Base-by-base conservation (phyloP, 2,797 vertebrate species). In the Iguana delicatissima region DNA sequence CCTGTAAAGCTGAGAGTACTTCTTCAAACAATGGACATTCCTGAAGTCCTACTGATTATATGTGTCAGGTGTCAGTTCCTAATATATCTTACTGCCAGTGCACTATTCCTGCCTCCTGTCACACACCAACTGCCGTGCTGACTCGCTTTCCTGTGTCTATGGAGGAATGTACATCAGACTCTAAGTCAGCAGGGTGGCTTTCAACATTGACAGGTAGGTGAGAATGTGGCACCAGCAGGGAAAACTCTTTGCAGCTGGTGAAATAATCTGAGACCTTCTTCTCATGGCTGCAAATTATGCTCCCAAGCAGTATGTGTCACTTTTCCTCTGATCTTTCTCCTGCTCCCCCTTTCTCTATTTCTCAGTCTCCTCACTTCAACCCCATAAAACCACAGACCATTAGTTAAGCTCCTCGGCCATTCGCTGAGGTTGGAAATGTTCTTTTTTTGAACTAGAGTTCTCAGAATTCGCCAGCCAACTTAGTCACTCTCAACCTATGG, bases 161-260 rank as follows among this genome's bases (percentile, higher is more conserved):
- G 88, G 85, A 89, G 81, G 81, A 92, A 89, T 80, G 85, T 73
- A 84, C 73, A 74, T 87, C 85, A 90, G 74, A 52, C 72, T 79
- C 86, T 26, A 86, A 77, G 38, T 50, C 82, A 81, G 77, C 82
- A 55, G 86, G 86, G 59, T 62, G 59, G 89, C 86, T 89, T 89
- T 90, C 89, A 89, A 88, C n/a, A 62, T 82, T 89, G 80, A 86
- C 89, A 92, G 84, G 79, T 79, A 86, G 73, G 79, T 52, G 52
- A 89, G 84, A 80, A 83, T 59, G 22, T 79, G 84, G 79, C 59
- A 85, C 83, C 38, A n/a, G 74, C 84, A 81, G 55, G 86, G 86
- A 76, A 74, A 77, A 81, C 77, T 86, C 74, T 72, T 80, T 76
- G 62, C 92, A 92, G 92, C 86, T 86, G 89, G 79, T 24, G 92